Percentiles rank a stretch among this genome's conserved stretches.
Evolutionary conservation across 2,113 vertebrate species (phyloP).

Genomic region (Archilochus colubris): DNA sequence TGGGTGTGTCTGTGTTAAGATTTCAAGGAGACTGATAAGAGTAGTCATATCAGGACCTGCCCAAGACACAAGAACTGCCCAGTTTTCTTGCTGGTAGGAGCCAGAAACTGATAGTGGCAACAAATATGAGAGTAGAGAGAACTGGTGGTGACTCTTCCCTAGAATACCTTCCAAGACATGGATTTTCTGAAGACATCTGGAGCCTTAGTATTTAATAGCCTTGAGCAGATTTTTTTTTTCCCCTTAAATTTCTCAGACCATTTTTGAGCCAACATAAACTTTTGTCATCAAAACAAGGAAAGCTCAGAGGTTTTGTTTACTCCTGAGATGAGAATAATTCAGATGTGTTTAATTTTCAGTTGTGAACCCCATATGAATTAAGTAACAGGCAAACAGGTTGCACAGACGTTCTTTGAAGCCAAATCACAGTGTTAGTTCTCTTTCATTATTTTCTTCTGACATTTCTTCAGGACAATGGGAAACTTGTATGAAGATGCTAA

Average conservation of each 20-base stretch:
- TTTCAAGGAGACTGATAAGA: neutral
- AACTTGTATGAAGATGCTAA: conserved; percentile 80
- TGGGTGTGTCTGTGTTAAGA: neutral
- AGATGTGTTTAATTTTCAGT: neutral
- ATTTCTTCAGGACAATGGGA: conserved; percentile 78
- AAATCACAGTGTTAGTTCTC: neutral
- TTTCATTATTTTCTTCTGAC: neutral
- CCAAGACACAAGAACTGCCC: neutral
- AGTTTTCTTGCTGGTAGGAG: neutral
- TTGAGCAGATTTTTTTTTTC: neutral
- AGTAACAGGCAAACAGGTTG: neutral
- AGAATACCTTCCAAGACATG: neutral
- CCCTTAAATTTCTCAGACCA: neutral
- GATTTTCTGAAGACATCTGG: neutral
- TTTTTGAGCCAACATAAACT: neutral
- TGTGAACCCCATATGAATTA: neutral
- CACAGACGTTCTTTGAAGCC: neutral
- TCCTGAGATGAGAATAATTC: neutral
- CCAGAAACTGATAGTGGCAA: neutral
- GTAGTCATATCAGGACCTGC: accelerated
- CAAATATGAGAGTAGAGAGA: neutral
- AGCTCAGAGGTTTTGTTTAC: neutral
- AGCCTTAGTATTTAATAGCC: neutral
- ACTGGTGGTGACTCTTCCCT: neutral
- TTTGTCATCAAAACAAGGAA: neutral